Conservation (phyloP, 2,797 vertebrate genomes). For the Pseudopleuronectes americanus region DNA sequence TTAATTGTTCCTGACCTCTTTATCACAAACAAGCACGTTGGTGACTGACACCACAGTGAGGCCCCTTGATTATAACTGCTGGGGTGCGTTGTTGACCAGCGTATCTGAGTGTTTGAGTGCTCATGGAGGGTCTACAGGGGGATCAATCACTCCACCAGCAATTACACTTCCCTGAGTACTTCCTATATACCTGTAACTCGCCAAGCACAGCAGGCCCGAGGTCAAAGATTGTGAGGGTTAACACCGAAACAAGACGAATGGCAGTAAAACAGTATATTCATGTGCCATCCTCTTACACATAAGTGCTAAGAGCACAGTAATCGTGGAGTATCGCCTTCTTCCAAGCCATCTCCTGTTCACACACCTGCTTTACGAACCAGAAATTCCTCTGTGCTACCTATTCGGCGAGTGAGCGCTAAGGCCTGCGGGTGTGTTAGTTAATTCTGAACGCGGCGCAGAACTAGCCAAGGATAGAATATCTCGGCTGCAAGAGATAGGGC, state of each 20-base stretch:
- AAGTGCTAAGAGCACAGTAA: constrained; percentile 40
- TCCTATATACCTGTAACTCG: constrained; percentile 56
- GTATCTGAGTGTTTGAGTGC: constrained; percentile 51
- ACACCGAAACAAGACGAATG: constrained; percentile 57
- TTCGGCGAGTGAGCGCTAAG: constrained; percentile 6
- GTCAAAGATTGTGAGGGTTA: constrained; percentile 53
- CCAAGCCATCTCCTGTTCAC: constrained; percentile 32
- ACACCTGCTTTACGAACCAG: constrained; percentile 14
- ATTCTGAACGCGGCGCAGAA: constrained; percentile 38
- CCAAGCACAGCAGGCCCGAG: constrained; percentile 46
- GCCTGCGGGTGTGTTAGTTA: constrained; percentile 18
- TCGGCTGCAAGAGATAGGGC: constrained; percentile 39
- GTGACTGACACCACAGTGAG: neutral
- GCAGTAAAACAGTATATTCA: constrained; percentile 44
- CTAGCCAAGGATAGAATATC: constrained; percentile 40
- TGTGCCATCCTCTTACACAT: constrained; percentile 34
- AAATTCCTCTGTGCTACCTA: constrained; percentile 22
- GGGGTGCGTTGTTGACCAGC: constrained; percentile 34
- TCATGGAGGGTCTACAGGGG: constrained; percentile 53
- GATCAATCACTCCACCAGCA: constrained; percentile 70
- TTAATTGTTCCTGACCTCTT: constrained; percentile 32
- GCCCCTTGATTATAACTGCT: constrained; percentile 48
- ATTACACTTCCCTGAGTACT: constrained; percentile 62
- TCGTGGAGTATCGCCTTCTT: constrained; percentile 22
- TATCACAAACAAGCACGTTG: constrained; percentile 39